Base-by-base conservation (phyloP, 2,888 invertebrate species). In the Tetrapedia diversipes region DNA sequence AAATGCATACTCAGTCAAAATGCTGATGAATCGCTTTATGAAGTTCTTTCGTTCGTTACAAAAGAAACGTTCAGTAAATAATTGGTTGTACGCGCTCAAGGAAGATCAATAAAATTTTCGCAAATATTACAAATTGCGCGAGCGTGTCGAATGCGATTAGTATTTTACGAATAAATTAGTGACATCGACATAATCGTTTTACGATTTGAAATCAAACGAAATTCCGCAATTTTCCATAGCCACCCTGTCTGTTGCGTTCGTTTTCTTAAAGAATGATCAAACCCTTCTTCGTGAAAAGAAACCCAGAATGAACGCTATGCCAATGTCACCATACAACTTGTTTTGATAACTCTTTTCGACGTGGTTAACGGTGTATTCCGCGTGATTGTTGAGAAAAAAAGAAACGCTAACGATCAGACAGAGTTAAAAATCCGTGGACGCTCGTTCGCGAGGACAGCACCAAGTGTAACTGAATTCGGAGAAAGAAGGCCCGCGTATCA, bases 401-500 rank as follows among this genome's bases (percentile, higher is more conserved):
- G 29, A 67, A 67, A 59, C 8, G 22, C 67, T 57, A 56, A 72
- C 60, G 69, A 81, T 81, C 77, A 72, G 75, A n/a, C n/a, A n/a
- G n/a, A n/a, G n/a, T n/a, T n/a, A n/a, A n/a, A 78, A 49, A 60
- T 74, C 54, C 69, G 47, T 59, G 68, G 70, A 39, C 61, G 77
- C 74, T 70, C 71, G 64, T 68, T 43, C 70, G 19, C 47, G 32
- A 73, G 51, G 51, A 64, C 29, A 76, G 73, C 66, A 67, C 72
- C 76, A 56, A 73, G 34, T 64, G 51, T 61, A 74, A 71, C 61
- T 71, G 65, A 72, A 70, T 77, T 79, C 65, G 54, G 60, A 75
- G 72, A 79, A 74, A 79, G 80, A 86, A 85, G 86, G 81, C 82
- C 84, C 77, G 80, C 72, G 71, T 69, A 74, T 80, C 29, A 75